Evolutionary conservation across 2,113 vertebrate species (phyloP).

Genomic region (Sebastes schlegelii): DNA sequence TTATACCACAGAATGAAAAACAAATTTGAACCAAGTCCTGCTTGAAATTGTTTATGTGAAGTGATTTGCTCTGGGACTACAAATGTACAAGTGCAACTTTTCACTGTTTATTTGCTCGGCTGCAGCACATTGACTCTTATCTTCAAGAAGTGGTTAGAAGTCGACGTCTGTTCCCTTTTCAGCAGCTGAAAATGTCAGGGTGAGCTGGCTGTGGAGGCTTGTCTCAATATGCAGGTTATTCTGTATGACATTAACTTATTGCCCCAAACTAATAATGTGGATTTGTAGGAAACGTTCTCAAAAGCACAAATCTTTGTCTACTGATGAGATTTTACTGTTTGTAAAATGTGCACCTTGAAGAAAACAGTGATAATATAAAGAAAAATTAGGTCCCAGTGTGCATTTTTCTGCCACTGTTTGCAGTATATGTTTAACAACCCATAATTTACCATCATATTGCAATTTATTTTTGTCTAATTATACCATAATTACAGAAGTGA

Average conservation of each 20-base stretch:
- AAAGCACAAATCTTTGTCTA: not conserved
- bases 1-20: conserved; percentile 20
- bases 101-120: not conserved
- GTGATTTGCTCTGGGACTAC: conserved; percentile 16
- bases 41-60: conserved; percentile 18
- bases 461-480: conserved; percentile 50
- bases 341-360: not conserved
- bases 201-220: not conserved
- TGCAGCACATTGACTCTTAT: not conserved
- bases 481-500: conserved; percentile 31
- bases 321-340: not conserved
- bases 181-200: not conserved
- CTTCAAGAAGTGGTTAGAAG: not conserved
- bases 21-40: conserved; percentile 17
- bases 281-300: not conserved
- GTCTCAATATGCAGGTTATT: not conserved
- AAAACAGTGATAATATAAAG: not conserved
- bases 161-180: not conserved
- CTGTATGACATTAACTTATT: not conserved
- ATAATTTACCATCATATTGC: conserved; percentile 16
- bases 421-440: not conserved
- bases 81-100: not conserved
- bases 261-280: not conserved
- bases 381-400: not conserved
- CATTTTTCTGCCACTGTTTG: not conserved